Evolutionary conservation across 2,888 invertebrate genomes (phyloP), one percentile per base, ranked within the genome.

Genomic region (Dendrolimus houi): DNA sequence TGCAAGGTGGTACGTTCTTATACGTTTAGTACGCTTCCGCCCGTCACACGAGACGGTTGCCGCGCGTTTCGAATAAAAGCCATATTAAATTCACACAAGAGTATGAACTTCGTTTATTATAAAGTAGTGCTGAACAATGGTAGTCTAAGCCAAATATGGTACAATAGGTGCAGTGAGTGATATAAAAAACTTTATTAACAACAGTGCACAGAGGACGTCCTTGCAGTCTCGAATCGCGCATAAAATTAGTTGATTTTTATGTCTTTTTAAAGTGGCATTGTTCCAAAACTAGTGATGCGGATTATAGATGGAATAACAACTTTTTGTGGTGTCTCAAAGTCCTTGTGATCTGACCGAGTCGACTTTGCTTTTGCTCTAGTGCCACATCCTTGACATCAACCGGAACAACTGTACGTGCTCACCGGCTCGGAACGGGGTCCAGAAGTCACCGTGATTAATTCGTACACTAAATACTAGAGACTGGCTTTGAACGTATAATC

Each of bases 161-260:
- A 74, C 71, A 76, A 75, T 71, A 72, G 70, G 69, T 67, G 67
- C 68, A 59, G 63, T 69, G 64, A 47, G 9, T 10, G 12, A 47
- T 10, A 47, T 2, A 47, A 47, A 47, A 47, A 47, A 47, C 12
- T 47, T 29, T 29, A 29, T 29, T 29, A 29, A 29, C 3, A 29
- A 29, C 6, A 29, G 29, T 29, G 29, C 29, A 47, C 12, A 47
- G 47, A 9, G 47, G 47, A 10, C 52, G 60, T 64, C 68, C 64
- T 70, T 69, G 66, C 55, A 41, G 53, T 54, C 52, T 42, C 61
- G 63, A 69, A 63, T 66, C 63, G 63, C 58, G 61, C 61, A 61
- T 59, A 61, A 68, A 65, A 69, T 62, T 57, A 47, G 12, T 47
- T 47, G 47, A 47, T 47, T 47, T 47, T 10, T 47, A 29, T 29